These are phyloP conservation scores for Leptocoma aspasia DNA, from an alignment of 2,113 vertebrate species.

Conservation along the genomic window DNA sequence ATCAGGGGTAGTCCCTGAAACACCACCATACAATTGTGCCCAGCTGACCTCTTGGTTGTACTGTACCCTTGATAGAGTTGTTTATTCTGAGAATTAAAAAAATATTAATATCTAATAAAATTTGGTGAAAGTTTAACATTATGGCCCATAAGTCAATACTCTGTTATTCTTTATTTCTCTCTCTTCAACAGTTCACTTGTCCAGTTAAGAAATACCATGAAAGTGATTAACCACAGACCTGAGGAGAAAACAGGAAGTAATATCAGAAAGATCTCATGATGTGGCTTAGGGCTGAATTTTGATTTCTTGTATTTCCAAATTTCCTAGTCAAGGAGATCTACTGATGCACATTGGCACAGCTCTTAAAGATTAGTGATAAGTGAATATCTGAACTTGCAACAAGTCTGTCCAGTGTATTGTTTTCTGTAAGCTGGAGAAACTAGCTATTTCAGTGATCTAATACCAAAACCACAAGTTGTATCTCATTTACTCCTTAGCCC, in stretches of 20 bases:
- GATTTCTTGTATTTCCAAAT: fast-evolving
- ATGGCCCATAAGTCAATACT: not conserved
- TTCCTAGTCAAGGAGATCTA: not conserved
- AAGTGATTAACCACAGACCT: not conserved
- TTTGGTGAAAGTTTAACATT: not conserved
- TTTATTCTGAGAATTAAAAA: not conserved
- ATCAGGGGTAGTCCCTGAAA: not conserved
- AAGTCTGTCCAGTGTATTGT: not conserved
- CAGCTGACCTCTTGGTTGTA: not conserved
- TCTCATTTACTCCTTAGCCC: not conserved
- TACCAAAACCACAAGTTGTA: not conserved
- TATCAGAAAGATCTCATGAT: not conserved
- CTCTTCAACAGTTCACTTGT: not conserved
- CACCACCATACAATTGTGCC: not conserved
- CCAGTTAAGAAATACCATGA: not conserved
- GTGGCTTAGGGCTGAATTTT: not conserved
- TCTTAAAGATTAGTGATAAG: not conserved
- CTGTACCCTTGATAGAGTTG: no score
- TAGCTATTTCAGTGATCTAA: not conserved
- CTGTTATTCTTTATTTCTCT: not conserved
- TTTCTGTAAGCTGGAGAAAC: not conserved
- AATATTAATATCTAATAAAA: not conserved
- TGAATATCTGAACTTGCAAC: not conserved
- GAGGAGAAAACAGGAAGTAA: not conserved
- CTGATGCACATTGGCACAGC: not conserved